A percentile compares a stretch with the other conserved stretches of the same genome.
Evolutionary conservation across 2,888 invertebrate genomes (phyloP).

Genomic region (Ferrisia virgata): DNA sequence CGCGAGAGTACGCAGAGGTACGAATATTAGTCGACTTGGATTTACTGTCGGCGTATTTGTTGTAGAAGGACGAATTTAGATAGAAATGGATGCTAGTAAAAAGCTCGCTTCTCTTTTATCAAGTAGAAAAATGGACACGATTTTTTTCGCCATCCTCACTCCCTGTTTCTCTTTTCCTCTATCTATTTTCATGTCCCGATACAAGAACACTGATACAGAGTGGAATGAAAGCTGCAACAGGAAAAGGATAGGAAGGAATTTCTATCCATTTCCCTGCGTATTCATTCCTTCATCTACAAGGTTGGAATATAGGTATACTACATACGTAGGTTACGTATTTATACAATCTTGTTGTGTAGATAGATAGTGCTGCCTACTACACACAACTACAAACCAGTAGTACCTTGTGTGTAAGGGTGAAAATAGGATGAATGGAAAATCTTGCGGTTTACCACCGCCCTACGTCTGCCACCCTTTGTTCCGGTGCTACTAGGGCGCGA

Average conservation of each 20-base stretch:
- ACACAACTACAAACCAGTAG: too few species aligned
- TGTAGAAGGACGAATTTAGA: too few species aligned
- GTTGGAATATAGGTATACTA: too few species aligned
- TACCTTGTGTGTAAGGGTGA: background rate
- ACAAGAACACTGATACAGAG: background rate
- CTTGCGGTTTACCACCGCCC: conserved; percentile 37
- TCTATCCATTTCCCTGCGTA: background rate
- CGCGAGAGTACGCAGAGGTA: background rate
- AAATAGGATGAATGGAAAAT: conserved; percentile 31
- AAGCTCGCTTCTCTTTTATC: background rate
- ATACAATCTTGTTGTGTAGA: too few species aligned
- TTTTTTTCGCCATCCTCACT: background rate
- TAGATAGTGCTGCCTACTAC: too few species aligned
- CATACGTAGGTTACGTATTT: too few species aligned
- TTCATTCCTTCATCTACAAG: background rate
- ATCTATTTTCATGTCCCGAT: background rate
- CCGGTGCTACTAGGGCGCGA: background rate
- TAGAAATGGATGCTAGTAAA: too few species aligned
- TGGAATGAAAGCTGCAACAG: background rate
- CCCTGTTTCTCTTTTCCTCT: background rate
- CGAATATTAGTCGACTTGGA: background rate
- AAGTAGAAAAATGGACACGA: background rate
- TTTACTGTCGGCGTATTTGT: background rate
- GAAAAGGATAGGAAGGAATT: conserved; percentile 7
- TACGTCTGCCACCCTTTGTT: background rate